A percentile compares a stretch with the other conserved stretches of the same genome.
Conservation (phyloP, 2,797 vertebrate species). For the Malurus splendens region DNA sequence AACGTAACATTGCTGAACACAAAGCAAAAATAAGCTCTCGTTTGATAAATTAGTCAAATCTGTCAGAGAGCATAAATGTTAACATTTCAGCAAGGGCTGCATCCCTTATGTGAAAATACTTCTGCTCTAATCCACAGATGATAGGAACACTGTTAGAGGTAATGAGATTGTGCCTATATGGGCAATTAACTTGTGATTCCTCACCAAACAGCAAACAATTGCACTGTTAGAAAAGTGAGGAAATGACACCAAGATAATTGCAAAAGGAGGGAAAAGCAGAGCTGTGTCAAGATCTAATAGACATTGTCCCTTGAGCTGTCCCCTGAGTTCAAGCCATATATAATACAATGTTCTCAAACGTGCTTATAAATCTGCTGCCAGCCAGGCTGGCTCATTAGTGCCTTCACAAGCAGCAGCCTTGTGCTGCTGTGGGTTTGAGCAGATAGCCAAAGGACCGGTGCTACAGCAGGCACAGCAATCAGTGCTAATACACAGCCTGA, state of each 20-base stretch:
- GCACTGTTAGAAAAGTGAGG: not conserved
- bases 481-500: not conserved
- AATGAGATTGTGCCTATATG: not conserved
- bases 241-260: not conserved
- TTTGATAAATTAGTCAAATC: not conserved
- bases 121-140: not conserved
- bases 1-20: not conserved
- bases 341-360: not conserved
- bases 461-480: not conserved
- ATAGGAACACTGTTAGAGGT: not conserved
- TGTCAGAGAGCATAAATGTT: not conserved
- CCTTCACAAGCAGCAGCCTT: not conserved
- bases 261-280: not conserved
- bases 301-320: not conserved
- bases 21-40: not conserved
- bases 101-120: not conserved
- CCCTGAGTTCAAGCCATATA: not conserved
- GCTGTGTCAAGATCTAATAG: not conserved
- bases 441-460: not conserved
- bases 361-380: not conserved
- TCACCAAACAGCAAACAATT: not conserved
- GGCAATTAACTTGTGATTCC: not conserved
- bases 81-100: not conserved
- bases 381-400: not conserved
- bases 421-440: not conserved